These are phyloP conservation scores for Pseudois nayaur DNA, from an alignment of 2,113 vertebrate species.

Conservation along the genomic window DNA sequence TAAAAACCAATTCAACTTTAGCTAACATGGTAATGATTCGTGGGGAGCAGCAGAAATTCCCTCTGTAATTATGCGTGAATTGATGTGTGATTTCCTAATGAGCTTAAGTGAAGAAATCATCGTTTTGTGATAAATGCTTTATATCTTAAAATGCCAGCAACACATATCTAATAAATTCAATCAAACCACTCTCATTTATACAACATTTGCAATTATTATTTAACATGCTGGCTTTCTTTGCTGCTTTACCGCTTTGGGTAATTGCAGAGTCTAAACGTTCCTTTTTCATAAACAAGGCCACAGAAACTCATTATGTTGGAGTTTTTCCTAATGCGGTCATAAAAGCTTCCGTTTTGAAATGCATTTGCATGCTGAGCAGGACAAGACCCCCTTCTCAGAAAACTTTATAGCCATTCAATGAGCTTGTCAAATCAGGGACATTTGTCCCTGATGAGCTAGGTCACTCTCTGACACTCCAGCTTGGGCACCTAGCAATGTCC, in stretches of 20 bases:
- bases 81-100: constrained; percentile 89
- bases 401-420: not conserved
- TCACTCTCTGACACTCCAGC: not conserved
- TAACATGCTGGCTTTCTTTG: constrained; percentile 75
- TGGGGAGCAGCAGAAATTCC: constrained; percentile 83
- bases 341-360: constrained; percentile 77
- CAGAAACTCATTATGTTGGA: constrained; percentile 73
- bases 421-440: not conserved
- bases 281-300: constrained; percentile 75
- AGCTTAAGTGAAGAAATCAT: constrained; percentile 87
- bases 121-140: constrained; percentile 85
- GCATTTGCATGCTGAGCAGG: constrained; percentile 58
- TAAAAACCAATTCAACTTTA: constrained; percentile 81
- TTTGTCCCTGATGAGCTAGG: constrained; percentile 11
- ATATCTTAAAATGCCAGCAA: constrained; percentile 85
- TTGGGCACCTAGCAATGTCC: not conserved
- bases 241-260: constrained; percentile 70
- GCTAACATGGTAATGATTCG: constrained; percentile 84
- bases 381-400: constrained; percentile 41
- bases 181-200: constrained; percentile 78
- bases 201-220: constrained; percentile 82
- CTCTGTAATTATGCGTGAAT: constrained; percentile 86
- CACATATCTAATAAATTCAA: constrained; percentile 86
- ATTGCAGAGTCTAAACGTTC: constrained; percentile 76
- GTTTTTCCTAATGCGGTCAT: constrained; percentile 63